Base-by-base conservation (phyloP, 2,113 vertebrate genomes). In the Pseudopipra pipra region DNA sequence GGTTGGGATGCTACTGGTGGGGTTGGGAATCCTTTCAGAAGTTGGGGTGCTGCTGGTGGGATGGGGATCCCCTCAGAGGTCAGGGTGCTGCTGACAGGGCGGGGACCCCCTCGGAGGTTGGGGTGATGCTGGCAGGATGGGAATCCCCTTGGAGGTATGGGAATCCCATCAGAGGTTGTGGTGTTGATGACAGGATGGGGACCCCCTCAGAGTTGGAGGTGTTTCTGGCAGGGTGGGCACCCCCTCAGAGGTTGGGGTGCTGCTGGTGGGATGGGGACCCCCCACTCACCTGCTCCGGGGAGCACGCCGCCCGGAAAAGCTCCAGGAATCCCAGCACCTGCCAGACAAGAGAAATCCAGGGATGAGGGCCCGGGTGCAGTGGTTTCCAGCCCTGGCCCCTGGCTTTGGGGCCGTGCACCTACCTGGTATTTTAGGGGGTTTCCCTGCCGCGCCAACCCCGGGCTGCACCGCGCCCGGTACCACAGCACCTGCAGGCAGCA, bases 351-450 rank as follows among this genome's bases (percentile, higher is more conserved):
- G 81, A 85, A 79, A 70, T 19, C 17, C 8, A 9, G 14, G 23
- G 44, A 72, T 83, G 67, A 82, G n/a, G 14, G 0, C 6, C 27
- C 2, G 0, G 16, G 2, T 1, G 2, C 55, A 58, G 18, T 14
- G 10, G 1, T 13, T 59, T 66, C 86, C 75, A 70, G 1, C 56
- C 67, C 78, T 2, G 23, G 73, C 66, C 23, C 14, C 11, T 5
- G 2, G 33, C 56, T 22, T 13, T 1, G 22, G 58, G 58, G 47
- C 66, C 6, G 4, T 11, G 17, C 61, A 58, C 97, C 72, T 92
- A 98, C 98, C 98, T 31, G 98, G 98, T 83, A 98, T 88, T 96
- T 98, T 98, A 49, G 98, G 98, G 39, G 98, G 97, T 41, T 98
- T 98, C 47, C 2, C 98, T 76, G 81, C 97, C 1, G 95, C 95